phyloP scores from a whole-genome alignment of 2,113 vertebrate species.

The Microtus pennsylvanicus region DNA sequence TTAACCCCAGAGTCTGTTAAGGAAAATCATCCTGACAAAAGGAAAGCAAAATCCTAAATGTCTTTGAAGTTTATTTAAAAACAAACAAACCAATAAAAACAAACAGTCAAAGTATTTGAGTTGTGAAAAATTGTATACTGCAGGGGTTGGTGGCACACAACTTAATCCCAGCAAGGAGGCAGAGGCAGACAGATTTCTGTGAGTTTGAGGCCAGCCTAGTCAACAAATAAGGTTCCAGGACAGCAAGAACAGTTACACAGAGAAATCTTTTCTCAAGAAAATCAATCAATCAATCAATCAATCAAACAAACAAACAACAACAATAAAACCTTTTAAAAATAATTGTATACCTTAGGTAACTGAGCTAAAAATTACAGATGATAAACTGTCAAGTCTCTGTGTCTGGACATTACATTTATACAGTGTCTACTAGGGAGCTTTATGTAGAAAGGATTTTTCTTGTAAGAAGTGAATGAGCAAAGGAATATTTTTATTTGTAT shows the following conservation, averaged over 20 bases:
- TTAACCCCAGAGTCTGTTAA: not conserved
- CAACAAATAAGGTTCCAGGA: not conserved
- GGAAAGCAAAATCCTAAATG: not conserved
- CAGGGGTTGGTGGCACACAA: not conserved
- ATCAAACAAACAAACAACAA: no score
- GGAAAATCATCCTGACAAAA: conserved; percentile 24
- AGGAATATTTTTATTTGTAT: conserved; percentile 25
- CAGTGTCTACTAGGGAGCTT: not conserved
- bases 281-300: no score
- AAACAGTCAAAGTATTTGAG: not conserved
- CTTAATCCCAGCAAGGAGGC: not conserved
- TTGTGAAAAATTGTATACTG: not conserved
- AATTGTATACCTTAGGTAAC: not conserved
- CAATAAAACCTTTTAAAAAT: not conserved
- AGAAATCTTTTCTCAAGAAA: not conserved
- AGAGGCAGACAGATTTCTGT: not conserved
- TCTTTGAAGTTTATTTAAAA: not conserved
- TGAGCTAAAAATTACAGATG: not conserved
- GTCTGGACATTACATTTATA: not conserved
- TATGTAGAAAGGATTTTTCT: conserved; percentile 30
- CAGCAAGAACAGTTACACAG: not conserved
- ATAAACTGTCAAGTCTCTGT: not conserved
- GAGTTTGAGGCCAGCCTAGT: not conserved
- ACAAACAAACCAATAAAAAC: not conserved
- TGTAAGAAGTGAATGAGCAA: conserved; percentile 22